phyloP scores from a whole-genome alignment of 2,888 invertebrate genomes.

The Hipparchia semele region DNA sequence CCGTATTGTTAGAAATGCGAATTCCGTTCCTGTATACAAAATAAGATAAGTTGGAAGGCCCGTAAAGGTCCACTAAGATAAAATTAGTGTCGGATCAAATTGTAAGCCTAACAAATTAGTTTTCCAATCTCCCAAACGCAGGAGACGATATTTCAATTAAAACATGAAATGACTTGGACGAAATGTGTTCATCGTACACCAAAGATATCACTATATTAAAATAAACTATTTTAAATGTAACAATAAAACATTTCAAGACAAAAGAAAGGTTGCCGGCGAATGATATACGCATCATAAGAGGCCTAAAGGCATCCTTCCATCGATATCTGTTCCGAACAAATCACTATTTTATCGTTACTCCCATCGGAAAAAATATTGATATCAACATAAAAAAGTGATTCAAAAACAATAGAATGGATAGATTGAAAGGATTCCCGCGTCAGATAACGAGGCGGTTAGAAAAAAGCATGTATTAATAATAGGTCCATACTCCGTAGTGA shows the following conservation, averaged over 20 bases:
- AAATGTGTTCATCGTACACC: conserved; percentile 34
- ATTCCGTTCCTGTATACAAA: conserved; percentile 48
- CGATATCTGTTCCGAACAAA: conserved; percentile 79
- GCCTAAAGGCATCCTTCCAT: conserved; percentile 66
- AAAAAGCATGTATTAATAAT: conserved; percentile 79
- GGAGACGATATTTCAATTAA: conserved; percentile 30
- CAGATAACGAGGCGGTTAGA: conserved; percentile 70
- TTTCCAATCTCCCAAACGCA: not conserved
- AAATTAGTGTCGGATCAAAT: conserved; percentile 60
- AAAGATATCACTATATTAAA: conserved; percentile 31
- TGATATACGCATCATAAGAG: conserved; percentile 74
- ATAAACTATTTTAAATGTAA: conserved; percentile 55
- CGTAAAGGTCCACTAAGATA: conserved; percentile 58
- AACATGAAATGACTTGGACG: conserved; percentile 7
- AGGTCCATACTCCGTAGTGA: conserved; percentile 69
- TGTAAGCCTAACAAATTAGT: conserved; percentile 34
- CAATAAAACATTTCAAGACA: conserved; percentile 77
- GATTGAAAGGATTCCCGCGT: conserved; percentile 78
- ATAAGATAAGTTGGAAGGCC: conserved; percentile 52
- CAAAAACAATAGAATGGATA: conserved; percentile 81
- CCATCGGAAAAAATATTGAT: conserved; percentile 81
- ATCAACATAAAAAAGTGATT: conserved; percentile 78
- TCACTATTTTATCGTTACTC: conserved; percentile 78
- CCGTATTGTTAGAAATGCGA: conserved; percentile 59
- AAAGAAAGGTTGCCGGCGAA: conserved; percentile 74